Base-by-base conservation (phyloP, 1,140 invertebrate genomes). In the Asbolus verrucosus region DNA sequence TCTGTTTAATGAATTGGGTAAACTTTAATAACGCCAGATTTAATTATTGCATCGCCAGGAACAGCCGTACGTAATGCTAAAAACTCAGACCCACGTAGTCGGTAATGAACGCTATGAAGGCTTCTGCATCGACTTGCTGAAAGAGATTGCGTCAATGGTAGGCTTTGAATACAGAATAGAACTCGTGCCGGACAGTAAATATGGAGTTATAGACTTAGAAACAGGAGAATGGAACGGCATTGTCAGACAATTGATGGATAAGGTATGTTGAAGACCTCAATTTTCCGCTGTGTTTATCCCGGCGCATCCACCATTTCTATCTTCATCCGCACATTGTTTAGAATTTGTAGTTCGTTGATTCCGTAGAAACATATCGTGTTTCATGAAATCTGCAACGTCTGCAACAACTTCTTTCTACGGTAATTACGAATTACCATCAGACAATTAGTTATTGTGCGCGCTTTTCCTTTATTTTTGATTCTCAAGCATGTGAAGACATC, bases 211-310 rank as follows among this genome's bases (percentile, higher is more conserved):
- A 74, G 92, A 97, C 80, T 92, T 93, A 0, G 90, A 93, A 62
- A 95, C 94, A 0, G 94, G 94, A 54, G 89, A 96, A 76, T 99
- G 97, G 97, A 98, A 98, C 78, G 97, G 97, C 0, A 95, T 99
- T 74, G 96, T 99, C 0, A 86, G 92, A 36, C 93, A 97, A 78
- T 86, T 98, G 11, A 92, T 97, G 83, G 91, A 94, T 79, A 90
- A 91, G 85, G 91, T 91, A 81, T 82, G 80, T 31, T 3, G 36
- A 38, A 38, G 2, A 15, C 2, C 15, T 15, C 39, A 41, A 11
- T 14, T 41, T n/a, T n/a, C n/a, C n/a, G n/a, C n/a, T 2, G 11
- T 41, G 4, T 27, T 14, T 46, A 46, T 14, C 41, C 41, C 41
- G 41, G 41, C 41, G 41, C 41, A 46, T 46, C 41, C 41, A 46